These are phyloP conservation scores for Deroplatys truncata DNA, from an alignment of 2,888 invertebrate genomes.

Conservation along the genomic window DNA sequence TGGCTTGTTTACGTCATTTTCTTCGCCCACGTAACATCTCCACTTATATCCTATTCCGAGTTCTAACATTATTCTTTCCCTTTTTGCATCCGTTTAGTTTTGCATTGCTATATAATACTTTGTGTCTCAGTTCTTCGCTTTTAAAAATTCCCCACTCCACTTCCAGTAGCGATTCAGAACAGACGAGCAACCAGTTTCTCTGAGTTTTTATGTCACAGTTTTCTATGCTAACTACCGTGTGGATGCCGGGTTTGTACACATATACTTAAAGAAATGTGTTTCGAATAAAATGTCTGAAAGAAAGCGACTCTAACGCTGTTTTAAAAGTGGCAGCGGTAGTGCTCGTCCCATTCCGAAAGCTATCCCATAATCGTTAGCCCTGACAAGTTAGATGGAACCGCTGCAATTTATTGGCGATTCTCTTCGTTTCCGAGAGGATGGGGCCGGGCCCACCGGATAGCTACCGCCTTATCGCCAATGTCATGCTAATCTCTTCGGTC, in stretches of 20 bases:
- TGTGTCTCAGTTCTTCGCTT: neutral
- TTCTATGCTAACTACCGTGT: conserved; percentile 7
- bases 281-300: neutral
- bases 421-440: neutral
- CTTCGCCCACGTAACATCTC: neutral
- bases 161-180: neutral
- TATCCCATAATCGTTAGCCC: conserved; percentile 4
- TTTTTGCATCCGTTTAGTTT: neutral
- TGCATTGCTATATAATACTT: neutral
- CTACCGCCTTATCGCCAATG: neutral
- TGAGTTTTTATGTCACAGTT: conserved; percentile 1
- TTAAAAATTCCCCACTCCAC: neutral
- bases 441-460: neutral
- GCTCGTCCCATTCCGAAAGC: neutral
- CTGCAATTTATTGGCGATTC: conserved; percentile 5
- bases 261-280: neutral
- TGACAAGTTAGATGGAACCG: neutral
- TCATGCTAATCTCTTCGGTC: neutral
- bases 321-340: neutral
- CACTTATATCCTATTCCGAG: neutral
- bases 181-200: neutral
- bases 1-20: neutral
- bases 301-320: neutral
- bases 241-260: neutral
- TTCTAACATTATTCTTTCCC: neutral